Base-by-base conservation (phyloP, 2,888 invertebrate species). In the Microctonus brassicae region DNA sequence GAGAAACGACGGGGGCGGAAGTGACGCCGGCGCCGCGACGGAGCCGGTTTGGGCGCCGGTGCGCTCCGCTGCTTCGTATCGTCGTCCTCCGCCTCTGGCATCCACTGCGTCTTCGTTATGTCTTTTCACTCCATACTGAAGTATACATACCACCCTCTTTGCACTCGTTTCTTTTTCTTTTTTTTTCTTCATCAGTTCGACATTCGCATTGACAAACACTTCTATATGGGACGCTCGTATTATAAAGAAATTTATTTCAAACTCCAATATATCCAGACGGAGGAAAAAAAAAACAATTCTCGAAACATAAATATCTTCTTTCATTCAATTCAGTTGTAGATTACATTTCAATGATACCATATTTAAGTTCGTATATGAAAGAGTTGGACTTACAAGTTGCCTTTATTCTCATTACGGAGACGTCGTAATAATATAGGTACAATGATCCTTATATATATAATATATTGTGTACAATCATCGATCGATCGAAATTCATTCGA, bases 11-110 rank as follows among this genome's bases (percentile, higher is more conserved):
- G 80, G 79, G 80, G 79, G 83, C 86, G 87, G 87, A 87, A 87
- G 86, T 84, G 85, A 86, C 84, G 86, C 84, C 86, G 87, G 87
- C 87, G 87, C 86, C 87, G 85, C 85, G 84, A 80, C 84, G 87
- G 87, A 86, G 87, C 87, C 87, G 81, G 76, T 75, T 78, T 80
- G 86, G 86, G 86, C 84, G 87, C 86, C 86, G 83, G 86, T 85
- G 84, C 86, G 85, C 86, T 85, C 82, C 83, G 84, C 79, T 86
- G 85, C 84, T 79, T 84, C 81, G 81, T 80, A 83, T 83, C 83
- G 80, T 77, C 81, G 80, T 82, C 78, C 79, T 78, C 79, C 77
- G 73, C 73, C 75, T 76, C 73, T 76, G 72, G 63, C 70, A 68
- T 73, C 78, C 80, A 84, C 83, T 87, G 82, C 81, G 81, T 87